A percentile compares a stretch with the other conserved stretches of the same genome.
These are phyloP conservation scores for Dusona sp. DNA, from an alignment of 2,888 invertebrate species.

Conservation along the genomic window DNA sequence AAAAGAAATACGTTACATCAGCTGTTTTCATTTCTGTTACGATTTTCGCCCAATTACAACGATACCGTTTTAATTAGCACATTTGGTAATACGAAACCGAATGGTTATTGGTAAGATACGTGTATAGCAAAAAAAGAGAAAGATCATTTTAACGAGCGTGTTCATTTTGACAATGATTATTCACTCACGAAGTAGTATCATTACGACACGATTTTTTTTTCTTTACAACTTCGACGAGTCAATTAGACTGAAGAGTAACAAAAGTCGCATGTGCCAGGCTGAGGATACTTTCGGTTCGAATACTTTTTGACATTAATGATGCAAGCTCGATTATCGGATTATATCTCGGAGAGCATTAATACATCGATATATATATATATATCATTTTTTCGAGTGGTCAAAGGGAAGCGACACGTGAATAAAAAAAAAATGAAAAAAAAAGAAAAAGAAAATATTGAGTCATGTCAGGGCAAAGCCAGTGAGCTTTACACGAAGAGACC, in stretches of 20 bases:
- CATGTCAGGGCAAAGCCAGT: conserved; percentile 46
- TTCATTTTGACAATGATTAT: conserved; percentile 17
- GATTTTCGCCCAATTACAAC: background rate
- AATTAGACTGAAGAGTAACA: conserved; percentile 66
- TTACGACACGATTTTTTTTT: conserved; percentile 13
- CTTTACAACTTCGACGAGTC: conserved; percentile 36
- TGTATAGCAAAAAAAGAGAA: background rate
- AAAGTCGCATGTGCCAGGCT: conserved; percentile 69
- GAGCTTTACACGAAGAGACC: conserved; percentile 23
- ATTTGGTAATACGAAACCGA: background rate
- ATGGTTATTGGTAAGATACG: background rate
- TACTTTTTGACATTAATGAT: conserved; percentile 58
- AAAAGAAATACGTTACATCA: background rate
- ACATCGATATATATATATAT: conserved; percentile 14
- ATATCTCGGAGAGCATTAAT: conserved; percentile 14
- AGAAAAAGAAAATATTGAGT: conserved; percentile 5
- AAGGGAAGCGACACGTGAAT: conserved; percentile 23
- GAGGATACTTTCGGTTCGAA: conserved; percentile 27
- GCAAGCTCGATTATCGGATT: conserved; percentile 57
- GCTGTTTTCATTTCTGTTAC: background rate
- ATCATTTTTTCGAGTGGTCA: conserved; percentile 7
- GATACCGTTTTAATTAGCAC: background rate
- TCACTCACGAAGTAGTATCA: background rate
- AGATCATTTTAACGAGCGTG: background rate
- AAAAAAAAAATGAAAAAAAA: background rate